These are phyloP conservation scores for Oncorhynchus mykiss DNA, from an alignment of 2,113 vertebrate species.

Conservation along the genomic window DNA sequence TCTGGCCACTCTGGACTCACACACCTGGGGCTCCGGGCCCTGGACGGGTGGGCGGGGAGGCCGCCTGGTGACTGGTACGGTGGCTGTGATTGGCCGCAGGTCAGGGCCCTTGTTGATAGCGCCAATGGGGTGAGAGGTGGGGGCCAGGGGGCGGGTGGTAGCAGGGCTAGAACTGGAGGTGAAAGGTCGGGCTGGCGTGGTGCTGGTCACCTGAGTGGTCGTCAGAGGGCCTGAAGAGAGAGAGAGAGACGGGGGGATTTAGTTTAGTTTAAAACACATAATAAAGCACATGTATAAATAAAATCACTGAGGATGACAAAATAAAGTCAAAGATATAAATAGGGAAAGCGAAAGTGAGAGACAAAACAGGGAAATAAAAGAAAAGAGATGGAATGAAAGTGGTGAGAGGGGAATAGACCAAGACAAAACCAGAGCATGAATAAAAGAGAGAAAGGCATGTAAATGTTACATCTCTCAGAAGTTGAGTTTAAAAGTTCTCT, in stretches of 20 bases:
- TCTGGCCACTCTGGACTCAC: conserved; percentile 77
- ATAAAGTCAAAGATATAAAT: no score
- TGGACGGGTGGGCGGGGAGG: conserved; percentile 79
- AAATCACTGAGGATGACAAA: no score
- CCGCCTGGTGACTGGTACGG: conserved; percentile 79
- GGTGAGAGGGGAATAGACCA: conserved; percentile 3
- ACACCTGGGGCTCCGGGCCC: conserved; percentile 77
- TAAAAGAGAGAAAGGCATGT: neutral
- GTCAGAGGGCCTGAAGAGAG: conserved; percentile 76
- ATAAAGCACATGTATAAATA: no score
- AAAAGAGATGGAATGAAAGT: neutral
- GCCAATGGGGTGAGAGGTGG: conserved; percentile 84
- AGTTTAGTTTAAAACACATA: no score
- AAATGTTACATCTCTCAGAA: conserved; percentile 46
- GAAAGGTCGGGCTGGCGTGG: conserved; percentile 72
- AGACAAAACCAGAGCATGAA: neutral
- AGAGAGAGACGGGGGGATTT: neutral
- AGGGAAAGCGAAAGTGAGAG: conserved; percentile 5
- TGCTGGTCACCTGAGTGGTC: conserved; percentile 79
- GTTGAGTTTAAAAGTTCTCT: conserved; percentile 57
- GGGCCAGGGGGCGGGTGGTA: conserved; percentile 78
- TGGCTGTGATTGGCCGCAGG: conserved; percentile 80
- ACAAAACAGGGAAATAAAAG: neutral
- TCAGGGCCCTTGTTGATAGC: conserved; percentile 89
- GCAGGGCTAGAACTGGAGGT: conserved; percentile 79